Evolutionary conservation across 2,888 invertebrate genomes (phyloP).

Genomic region (Thereva unica): DNA sequence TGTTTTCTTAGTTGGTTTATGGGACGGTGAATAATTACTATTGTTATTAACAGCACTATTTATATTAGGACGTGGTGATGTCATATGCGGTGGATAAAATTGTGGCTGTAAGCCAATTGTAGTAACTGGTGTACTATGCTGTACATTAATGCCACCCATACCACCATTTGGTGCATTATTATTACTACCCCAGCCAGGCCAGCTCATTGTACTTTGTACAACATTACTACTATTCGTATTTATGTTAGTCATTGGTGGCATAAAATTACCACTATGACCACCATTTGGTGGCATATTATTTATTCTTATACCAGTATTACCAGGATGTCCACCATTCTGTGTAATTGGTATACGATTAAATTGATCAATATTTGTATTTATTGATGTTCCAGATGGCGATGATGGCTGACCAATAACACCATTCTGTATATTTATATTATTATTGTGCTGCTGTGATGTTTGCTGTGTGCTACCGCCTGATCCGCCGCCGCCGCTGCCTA

Average conservation of each 20-base stretch:
- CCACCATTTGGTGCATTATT: conserved; percentile 44
- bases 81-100: conserved; percentile 49
- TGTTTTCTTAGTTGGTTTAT: conserved; percentile 69
- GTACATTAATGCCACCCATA: conserved; percentile 44
- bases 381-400: conserved; percentile 49
- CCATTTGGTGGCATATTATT: conserved; percentile 55
- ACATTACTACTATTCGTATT: conserved; percentile 53
- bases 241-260: conserved; percentile 48
- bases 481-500: conserved; percentile 60
- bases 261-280: conserved; percentile 44
- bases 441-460: conserved; percentile 55
- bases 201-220: conserved; percentile 53
- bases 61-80: conserved; percentile 48
- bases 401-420: conserved; percentile 30
- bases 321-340: conserved; percentile 46
- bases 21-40: conserved; percentile 54
- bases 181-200: conserved; percentile 45
- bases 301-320: conserved; percentile 52
- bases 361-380: conserved; percentile 57
- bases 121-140: conserved; percentile 45
- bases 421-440: conserved; percentile 38
- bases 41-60: conserved; percentile 51
- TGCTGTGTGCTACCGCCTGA: conserved; percentile 58
- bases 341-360: conserved; percentile 56
- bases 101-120: conserved; percentile 46